These are phyloP conservation scores for Tribolium freemani DNA, from an alignment of 2,888 invertebrate species.

Conservation along the genomic window DNA sequence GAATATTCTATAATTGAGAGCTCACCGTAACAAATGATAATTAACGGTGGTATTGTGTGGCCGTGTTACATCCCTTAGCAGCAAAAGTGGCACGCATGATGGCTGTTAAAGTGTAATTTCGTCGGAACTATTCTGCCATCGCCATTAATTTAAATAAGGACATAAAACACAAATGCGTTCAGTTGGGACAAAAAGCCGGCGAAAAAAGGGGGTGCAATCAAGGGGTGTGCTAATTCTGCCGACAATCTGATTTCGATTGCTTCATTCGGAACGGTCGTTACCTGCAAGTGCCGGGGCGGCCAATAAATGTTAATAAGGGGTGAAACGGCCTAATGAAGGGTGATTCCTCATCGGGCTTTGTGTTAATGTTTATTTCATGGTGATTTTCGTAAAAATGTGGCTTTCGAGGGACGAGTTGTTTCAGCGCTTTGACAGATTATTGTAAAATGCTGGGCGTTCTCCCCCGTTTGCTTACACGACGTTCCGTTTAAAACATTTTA, in stretches of 20 bases:
- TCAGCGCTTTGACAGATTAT: conserved; percentile 7
- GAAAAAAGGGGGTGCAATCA: background rate
- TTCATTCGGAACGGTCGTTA: too few relatives aligned
- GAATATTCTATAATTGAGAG: conserved; percentile 15
- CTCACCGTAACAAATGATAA: conserved; percentile 29
- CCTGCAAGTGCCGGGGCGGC: too few relatives aligned
- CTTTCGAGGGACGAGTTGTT: background rate
- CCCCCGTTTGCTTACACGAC: conserved; percentile 16
- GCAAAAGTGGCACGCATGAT: conserved; percentile 40
- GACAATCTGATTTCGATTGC: conserved; percentile 25
- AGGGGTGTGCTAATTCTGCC: conserved; percentile 4
- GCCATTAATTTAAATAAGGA: conserved; percentile 41
- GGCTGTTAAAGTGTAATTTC: conserved; percentile 38
- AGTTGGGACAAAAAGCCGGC: background rate
- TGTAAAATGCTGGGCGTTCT: conserved; percentile 3
- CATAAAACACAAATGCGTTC: conserved; percentile 38
- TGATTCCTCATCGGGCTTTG: background rate
- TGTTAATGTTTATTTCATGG: background rate
- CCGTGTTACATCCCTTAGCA: conserved; percentile 24
- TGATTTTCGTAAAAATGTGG: background rate
- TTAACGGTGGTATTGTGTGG: conserved; percentile 17
- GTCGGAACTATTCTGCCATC: conserved; percentile 35
- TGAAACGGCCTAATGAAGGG: conserved; percentile 5
- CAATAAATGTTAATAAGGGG: conserved; percentile 26
- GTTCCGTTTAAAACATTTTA: conserved; percentile 27